Evolutionary conservation across 2,888 invertebrate species (phyloP), one percentile per base, ranked within the genome.

Genomic region (Leptopilina drosophilae): DNA sequence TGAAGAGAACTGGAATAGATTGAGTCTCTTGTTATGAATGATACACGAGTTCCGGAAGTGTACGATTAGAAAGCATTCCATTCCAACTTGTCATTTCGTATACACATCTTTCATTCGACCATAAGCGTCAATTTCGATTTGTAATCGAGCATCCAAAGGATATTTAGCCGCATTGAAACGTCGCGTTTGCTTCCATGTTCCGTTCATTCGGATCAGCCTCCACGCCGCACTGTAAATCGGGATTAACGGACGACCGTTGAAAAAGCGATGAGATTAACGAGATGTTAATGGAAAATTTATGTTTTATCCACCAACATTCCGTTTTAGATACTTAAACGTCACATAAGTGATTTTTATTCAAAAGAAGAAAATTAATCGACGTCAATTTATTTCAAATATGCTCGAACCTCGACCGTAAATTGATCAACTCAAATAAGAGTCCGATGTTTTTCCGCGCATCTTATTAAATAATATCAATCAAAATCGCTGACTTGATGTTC

Each of bases 1-100:
- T 53, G 56, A 33, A 26, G 53, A 69, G 26, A 20, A 56, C 56
- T 56, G 33, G 56, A 56, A 73, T 73, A 49, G 69, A 73, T 73
- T 53, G 53, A 73, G 53, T 73, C 33, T 73, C 73, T 73, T 56
- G 33, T 73, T 73, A 33, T 73, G 56, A 56, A 53, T 73, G 73
- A 73, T 73, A 73, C 73, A 73, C 73, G 73, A 56, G 73, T 56
- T 73, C 56, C 73, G 73, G 73, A 73, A 73, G 56, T 56, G 11
- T 73, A 73, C 9, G 73, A 73, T 73, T 73, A 56, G 73, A 73
- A 73, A 56, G 56, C 56, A 73, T 73, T 73, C 73, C 73, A 56
- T 73, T 73, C 73, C 56, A 73, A 73, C 73, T 69, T 69, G 69
- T 69, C 69, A 69, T 69, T 69, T 69, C 26, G 53, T 53, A 53